Conservation (phyloP, 1,140 invertebrate species). For the Drosophila pseudoobscura region DNA sequence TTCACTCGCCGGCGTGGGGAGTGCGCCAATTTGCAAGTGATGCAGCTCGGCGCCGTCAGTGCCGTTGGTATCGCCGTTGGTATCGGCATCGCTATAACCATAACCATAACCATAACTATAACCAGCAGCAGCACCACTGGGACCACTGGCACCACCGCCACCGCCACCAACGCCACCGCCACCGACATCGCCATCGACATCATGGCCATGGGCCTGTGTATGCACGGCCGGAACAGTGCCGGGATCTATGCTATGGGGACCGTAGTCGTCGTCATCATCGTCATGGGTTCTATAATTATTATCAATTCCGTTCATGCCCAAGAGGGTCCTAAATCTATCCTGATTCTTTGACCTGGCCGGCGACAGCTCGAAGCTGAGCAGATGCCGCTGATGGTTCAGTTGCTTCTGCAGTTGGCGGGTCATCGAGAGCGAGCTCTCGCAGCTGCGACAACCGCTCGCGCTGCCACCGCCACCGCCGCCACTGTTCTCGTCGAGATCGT, state of each 20-base stretch:
- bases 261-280: conserved; percentile 68
- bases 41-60: conserved; percentile 63
- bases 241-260: conserved; percentile 80
- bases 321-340: conserved; percentile 82
- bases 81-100: conserved; percentile 54
- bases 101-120: conserved; percentile 23
- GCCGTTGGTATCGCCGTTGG: conserved; percentile 48
- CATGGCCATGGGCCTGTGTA: conserved; percentile 22
- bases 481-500: conserved; percentile 74
- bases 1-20: conserved; percentile 83
- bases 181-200: conserved; percentile 18
- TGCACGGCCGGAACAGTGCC: conserved; percentile 26
- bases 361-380: conserved; percentile 82
- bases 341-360: conserved; percentile 80
- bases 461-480: conserved; percentile 35
- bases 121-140: conserved; percentile 22
- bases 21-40: conserved; percentile 81
- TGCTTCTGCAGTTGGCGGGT: conserved; percentile 83
- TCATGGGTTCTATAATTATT: conserved; percentile 71
- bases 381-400: conserved; percentile 82
- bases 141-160: conserved; percentile 24
- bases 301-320: conserved; percentile 83
- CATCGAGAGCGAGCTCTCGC: conserved; percentile 81
- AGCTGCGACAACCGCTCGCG: conserved; percentile 76
- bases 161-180: conserved; percentile 10